Base-by-base conservation (phyloP, 2,797 vertebrate genomes). In the Gadopsis bispinosus region DNA sequence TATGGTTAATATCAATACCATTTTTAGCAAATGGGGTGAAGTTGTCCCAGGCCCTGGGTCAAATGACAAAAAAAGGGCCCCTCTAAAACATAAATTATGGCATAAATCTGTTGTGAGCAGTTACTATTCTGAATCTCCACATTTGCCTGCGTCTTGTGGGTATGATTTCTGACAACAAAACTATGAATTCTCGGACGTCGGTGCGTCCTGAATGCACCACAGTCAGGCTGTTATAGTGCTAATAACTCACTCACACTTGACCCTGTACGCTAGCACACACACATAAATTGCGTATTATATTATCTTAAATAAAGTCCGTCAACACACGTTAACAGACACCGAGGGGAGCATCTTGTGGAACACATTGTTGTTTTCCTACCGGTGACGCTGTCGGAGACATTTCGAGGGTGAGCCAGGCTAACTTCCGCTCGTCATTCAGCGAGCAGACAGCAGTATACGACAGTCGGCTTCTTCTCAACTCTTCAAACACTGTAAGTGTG, bases 341-440 rank as follows among this genome's bases (percentile, higher is more conserved):
- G 9, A 58, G 14, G 0, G 17, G 4, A 35, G 0, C 19, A 14
- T 10, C 4, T 7, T 5, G 17, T 17, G 70, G 81, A 85, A 84
- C 62, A 0, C 0, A 4, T 39, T 43, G 0, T 39, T 37, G 0
- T 0, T 7, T 77, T 83, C 33, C 65, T 50, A 65, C n/a, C 7
- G 5, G 50, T 12, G 58, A 26, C 0, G 1, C 1, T 9, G 35
- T 77, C 91, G 89, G 89, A 82, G 1, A 0, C 14, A 83, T 82
- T 88, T 84, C 4, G 4, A 29, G 14, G 79, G 61, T 11, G 84
- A 7, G 0, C 83, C n/a, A 2, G 4, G 0, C 0, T 0, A 0
- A 51, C 29, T 90, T 91, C 90, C 90, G 89, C 0, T 73, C 79
- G 53, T 85, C 85, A 77, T 83, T 89, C 66, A 73, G 47, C 19